phyloP scores from a whole-genome alignment of 2,113 vertebrate species.

The human (Homo sapiens) region GRCh38 chr5:142810501-142811000 shows the following conservation, averaged over 20 bases:
- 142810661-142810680: slow-evolving; percentile 35
- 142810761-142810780: slow-evolving; percentile 24
- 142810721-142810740: slow-evolving; percentile 31
- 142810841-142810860: background rate
- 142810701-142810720: background rate
- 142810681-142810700: slow-evolving; percentile 22
- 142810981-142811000: background rate
- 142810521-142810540: slow-evolving; percentile 32
- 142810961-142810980: background rate
- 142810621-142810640: slow-evolving; percentile 17
- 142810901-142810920: background rate
- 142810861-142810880: background rate
- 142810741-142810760: slow-evolving; percentile 40
- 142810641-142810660: slow-evolving; percentile 29
- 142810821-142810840: slow-evolving; percentile 18
- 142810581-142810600: background rate
- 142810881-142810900: background rate
- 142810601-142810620: background rate
- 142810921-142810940: background rate
- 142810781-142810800: slow-evolving; percentile 36
- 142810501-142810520: background rate
- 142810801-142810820: background rate
- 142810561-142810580: background rate
- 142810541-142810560: background rate
- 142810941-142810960: background rate